Conservation (phyloP, 2,888 invertebrate species). For the Andrena bucephala region DNA sequence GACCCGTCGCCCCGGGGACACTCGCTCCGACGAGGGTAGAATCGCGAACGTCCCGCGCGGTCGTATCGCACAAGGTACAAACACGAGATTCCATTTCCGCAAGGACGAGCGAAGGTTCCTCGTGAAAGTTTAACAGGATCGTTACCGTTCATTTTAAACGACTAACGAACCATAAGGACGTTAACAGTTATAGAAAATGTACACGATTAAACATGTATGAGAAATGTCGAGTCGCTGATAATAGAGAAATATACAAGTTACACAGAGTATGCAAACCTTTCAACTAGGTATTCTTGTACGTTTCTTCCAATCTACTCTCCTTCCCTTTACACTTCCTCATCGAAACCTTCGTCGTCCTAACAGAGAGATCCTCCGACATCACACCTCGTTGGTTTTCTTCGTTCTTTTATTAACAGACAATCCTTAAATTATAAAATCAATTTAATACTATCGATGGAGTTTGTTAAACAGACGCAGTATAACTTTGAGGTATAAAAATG, state of each 20-base stretch:
- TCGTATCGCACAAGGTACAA: not conserved
- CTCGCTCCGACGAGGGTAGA: conserved; percentile 1
- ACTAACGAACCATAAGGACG: conserved; percentile 52
- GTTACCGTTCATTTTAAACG: conserved; percentile 37
- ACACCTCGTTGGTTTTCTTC: not conserved
- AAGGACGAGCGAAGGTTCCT: conserved; percentile 40
- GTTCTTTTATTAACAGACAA: not conserved
- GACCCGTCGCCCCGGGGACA: conserved; percentile 29
- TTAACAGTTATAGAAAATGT: conserved; percentile 69
- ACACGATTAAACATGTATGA: conserved; percentile 73
- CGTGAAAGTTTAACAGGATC: conserved; percentile 48
- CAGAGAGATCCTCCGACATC: too few species aligned
- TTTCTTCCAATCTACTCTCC: too few species aligned
- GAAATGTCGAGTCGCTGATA: conserved; percentile 67
- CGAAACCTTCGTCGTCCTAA: too few species aligned
- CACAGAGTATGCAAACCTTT: conserved; percentile 33
- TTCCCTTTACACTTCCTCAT: not conserved
- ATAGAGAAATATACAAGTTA: conserved; percentile 74
- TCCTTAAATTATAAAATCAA: not conserved
- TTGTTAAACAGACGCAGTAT: not conserved
- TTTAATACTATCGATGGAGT: not conserved
- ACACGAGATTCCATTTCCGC: conserved; percentile 19
- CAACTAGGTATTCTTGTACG: not conserved
- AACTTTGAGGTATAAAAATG: not conserved
- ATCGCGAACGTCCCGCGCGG: conserved; percentile 3